phyloP scores from a whole-genome alignment of 2,888 invertebrate species.

The Chironomus tentans region DNA sequence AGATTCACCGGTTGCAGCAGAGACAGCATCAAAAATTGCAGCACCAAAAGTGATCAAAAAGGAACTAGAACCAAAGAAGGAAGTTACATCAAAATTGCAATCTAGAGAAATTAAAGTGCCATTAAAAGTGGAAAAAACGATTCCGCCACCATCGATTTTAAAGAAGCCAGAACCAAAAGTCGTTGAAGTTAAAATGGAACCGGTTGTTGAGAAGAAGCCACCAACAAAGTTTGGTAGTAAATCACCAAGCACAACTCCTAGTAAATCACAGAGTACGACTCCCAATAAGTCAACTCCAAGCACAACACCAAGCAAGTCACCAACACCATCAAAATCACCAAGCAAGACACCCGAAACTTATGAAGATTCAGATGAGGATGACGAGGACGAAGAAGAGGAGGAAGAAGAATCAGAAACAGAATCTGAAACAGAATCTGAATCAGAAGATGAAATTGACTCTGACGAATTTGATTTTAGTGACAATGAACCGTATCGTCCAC shows the following conservation, averaged over 20 bases:
- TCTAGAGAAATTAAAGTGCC: constrained; percentile 40
- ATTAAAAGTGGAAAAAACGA: constrained; percentile 34
- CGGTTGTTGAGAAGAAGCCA: constrained; percentile 35
- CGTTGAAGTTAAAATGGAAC: constrained; percentile 38
- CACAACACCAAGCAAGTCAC: constrained; percentile 38
- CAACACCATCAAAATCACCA: constrained; percentile 11
- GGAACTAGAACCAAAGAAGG: constrained; percentile 16
- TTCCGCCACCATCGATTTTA: constrained; percentile 31
- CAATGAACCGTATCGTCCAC: constrained; percentile 44
- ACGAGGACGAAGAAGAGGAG: background rate
- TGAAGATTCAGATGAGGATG: background rate
- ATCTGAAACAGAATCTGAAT: background rate
- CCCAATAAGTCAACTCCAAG: constrained; percentile 39
- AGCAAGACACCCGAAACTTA: constrained; percentile 16
- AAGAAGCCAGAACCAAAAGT: constrained; percentile 29
- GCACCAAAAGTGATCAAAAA: background rate
- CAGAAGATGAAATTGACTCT: constrained; percentile 25
- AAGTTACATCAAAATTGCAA: constrained; percentile 32
- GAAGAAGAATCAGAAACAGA: background rate
- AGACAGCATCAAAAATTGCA: background rate
- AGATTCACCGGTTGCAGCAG: background rate
- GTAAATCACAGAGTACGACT: constrained; percentile 38
- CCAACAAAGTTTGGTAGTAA: constrained; percentile 30
- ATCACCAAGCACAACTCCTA: constrained; percentile 32
- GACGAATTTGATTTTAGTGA: constrained; percentile 18